Evolutionary conservation across 1,140 invertebrate genomes (phyloP).

Genomic region (Andrena cerasifolii): DNA sequence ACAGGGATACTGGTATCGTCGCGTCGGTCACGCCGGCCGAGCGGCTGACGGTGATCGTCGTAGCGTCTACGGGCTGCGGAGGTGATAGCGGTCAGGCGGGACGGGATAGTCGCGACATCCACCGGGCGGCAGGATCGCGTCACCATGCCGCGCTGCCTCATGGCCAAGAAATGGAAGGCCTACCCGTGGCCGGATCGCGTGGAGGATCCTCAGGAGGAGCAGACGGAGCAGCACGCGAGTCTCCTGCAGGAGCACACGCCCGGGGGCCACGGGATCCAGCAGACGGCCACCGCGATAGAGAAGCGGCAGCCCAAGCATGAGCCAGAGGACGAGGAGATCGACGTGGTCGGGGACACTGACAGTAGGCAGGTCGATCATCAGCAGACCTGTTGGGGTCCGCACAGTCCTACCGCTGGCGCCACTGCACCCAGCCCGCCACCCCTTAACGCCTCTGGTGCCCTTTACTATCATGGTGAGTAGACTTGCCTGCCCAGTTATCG

Average conservation of each 20-base stretch:
- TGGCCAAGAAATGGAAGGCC: constrained; percentile 95
- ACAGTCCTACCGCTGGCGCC: constrained; percentile 87
- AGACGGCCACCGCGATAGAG: constrained; percentile 51
- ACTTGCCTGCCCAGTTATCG: background rate
- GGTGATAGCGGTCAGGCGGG: background rate
- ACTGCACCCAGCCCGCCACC: constrained; percentile 89
- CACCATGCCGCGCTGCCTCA: constrained; percentile 91
- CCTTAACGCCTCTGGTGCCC: constrained; percentile 83
- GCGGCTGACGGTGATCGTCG: constrained; percentile 3
- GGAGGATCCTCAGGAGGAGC: constrained; percentile 80
- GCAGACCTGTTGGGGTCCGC: constrained; percentile 87
- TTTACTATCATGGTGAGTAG: constrained; percentile 86
- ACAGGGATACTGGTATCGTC: constrained; percentile 16
- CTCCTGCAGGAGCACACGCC: constrained; percentile 48
- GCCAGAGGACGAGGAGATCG: constrained; percentile 90
- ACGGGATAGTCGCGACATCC: background rate
- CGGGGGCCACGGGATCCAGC: constrained; percentile 37
- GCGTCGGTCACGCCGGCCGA: constrained; percentile 26
- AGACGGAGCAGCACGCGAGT: constrained; percentile 22
- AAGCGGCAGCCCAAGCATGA: constrained; percentile 76
- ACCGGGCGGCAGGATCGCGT: background rate
- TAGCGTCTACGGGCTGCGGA: no score
- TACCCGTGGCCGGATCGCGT: constrained; percentile 89
- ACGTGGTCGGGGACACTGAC: constrained; percentile 87
- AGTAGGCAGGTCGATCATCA: constrained; percentile 70